Conservation (phyloP, 1,140 invertebrate species). For the Trichonephila clavata region DNA sequence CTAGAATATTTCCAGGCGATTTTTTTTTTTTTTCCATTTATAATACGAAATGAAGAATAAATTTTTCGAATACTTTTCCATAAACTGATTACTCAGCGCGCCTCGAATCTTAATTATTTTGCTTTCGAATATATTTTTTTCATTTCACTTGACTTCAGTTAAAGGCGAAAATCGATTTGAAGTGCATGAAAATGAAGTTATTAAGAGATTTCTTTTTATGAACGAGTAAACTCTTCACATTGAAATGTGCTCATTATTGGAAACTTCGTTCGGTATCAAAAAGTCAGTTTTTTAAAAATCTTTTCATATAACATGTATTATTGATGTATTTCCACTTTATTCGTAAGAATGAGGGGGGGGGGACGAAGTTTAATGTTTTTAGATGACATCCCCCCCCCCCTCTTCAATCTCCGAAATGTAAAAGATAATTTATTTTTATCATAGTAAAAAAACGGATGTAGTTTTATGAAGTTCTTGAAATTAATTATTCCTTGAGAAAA, state of each 20-base stretch:
- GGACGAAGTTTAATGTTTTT: not conserved
- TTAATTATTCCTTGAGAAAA: too few relatives aligned
- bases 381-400: too few relatives aligned
- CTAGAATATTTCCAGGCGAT: too few relatives aligned
- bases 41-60: not conserved
- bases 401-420: not conserved
- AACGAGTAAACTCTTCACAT: not conserved
- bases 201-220: not conserved
- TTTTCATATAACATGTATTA: not conserved
- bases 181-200: constrained; percentile 4
- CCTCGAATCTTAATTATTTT: not conserved
- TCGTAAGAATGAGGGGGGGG: not conserved
- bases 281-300: not conserved
- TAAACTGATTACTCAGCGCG: not conserved
- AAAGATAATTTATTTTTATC: not conserved
- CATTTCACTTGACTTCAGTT: not conserved
- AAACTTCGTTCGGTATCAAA: not conserved
- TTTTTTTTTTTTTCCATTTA: not conserved
- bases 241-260: constrained; percentile 13
- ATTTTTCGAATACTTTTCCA: not conserved
- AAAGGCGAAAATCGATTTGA: not conserved
- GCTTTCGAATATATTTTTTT: not conserved
- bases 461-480: not conserved
- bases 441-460: not conserved
- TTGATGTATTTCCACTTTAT: not conserved